These are phyloP conservation scores for Scleropages formosus DNA, from an alignment of 2,797 vertebrate species.

Conservation along the genomic window DNA sequence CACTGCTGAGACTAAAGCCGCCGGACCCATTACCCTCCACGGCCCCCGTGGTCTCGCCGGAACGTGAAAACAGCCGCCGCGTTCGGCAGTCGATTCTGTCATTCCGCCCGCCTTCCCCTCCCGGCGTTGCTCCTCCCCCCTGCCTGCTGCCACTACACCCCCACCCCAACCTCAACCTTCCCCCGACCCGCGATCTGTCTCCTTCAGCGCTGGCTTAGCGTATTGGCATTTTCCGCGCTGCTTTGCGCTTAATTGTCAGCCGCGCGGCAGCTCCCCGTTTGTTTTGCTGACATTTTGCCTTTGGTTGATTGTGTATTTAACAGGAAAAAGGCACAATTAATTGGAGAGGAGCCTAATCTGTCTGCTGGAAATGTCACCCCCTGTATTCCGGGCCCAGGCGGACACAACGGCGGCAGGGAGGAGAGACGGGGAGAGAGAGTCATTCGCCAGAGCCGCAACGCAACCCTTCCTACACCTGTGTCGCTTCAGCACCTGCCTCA, in stretches of 20 bases:
- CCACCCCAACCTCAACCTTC: neutral
- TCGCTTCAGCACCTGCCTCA: conserved; percentile 18
- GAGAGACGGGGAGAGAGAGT: neutral
- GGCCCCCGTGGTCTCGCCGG: too few relatives aligned
- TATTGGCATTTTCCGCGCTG: conserved; percentile 73
- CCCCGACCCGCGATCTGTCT: conserved; percentile 54
- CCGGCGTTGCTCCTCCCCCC: neutral
- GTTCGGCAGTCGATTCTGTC: neutral
- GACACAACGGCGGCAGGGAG: conserved; percentile 42
- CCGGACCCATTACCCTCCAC: too few relatives aligned
- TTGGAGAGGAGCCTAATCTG: conserved; percentile 74
- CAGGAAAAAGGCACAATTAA: conserved; percentile 71
- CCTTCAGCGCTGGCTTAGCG: conserved; percentile 60
- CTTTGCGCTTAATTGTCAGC: conserved; percentile 70
- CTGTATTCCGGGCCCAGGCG: conserved; percentile 54
- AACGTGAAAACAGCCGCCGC: too few relatives aligned
- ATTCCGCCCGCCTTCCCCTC: conserved; percentile 1
- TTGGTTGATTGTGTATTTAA: conserved; percentile 79
- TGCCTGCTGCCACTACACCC: neutral
- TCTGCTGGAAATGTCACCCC: conserved; percentile 76
- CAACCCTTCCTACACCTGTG: neutral
- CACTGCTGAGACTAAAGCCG: too few relatives aligned
- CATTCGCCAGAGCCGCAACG: neutral
- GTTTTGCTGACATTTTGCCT: conserved; percentile 77
- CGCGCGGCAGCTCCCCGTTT: conserved; percentile 62